Evolutionary conservation across 2,797 vertebrate species (phyloP).

Genomic region (Mycteria americana): DNA sequence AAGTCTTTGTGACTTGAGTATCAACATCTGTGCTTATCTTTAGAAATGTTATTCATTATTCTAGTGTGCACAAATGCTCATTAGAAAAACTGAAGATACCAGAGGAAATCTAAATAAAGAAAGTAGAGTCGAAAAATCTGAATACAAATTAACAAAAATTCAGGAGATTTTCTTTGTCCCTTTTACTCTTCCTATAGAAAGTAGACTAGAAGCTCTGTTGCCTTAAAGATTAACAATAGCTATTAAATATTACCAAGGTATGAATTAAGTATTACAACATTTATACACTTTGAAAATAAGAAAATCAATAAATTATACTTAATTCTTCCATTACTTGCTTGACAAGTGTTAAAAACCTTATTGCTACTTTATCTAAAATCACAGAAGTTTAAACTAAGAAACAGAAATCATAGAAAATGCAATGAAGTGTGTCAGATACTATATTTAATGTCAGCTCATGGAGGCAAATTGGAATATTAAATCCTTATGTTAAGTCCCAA

Average conservation of each 20-base stretch:
- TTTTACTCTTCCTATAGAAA: neutral
- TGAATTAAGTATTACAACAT: neutral
- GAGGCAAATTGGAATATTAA: neutral
- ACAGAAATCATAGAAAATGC: neutral
- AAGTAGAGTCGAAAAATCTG: neutral
- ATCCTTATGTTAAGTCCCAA: neutral
- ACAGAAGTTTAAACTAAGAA: neutral
- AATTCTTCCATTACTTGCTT: neutral
- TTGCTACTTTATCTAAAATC: neutral
- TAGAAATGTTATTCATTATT: neutral
- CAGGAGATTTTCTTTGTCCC: neutral
- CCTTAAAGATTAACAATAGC: neutral
- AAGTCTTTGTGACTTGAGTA: neutral
- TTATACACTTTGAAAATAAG: neutral
- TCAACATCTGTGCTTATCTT: conserved; percentile 13
- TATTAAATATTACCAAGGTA: neutral
- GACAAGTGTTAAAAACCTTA: neutral
- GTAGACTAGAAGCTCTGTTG: neutral
- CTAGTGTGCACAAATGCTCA: neutral
- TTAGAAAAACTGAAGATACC: neutral
- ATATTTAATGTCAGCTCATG: neutral
- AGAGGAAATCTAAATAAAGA: neutral
- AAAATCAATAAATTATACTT: neutral
- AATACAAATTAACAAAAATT: neutral
- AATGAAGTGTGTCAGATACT: neutral